Conservation (phyloP, 2,888 invertebrate species). For the Nebria brevicollis region DNA sequence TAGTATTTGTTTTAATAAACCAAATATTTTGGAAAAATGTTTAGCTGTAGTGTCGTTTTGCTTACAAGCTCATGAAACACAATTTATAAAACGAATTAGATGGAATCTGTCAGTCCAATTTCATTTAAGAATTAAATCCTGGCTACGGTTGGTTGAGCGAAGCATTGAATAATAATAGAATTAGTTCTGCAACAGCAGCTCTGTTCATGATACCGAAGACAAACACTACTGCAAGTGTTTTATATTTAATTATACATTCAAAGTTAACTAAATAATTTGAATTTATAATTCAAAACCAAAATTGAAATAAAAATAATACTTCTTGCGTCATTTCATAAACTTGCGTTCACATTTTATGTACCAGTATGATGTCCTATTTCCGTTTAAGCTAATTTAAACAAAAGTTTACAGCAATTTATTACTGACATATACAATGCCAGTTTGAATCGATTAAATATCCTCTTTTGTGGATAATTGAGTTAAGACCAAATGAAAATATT, state of each 20-base stretch:
- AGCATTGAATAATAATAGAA: constrained; percentile 1
- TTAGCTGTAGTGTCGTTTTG: too few species aligned
- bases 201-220: background rate
- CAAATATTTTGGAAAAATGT: too few species aligned
- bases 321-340: background rate
- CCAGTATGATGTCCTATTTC: too few species aligned
- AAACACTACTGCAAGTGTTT: background rate
- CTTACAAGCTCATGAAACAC: background rate
- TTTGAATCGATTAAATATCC: too few species aligned
- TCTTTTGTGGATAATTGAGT: too few species aligned
- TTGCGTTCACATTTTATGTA: too few species aligned
- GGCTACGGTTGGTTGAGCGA: background rate
- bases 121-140: constrained; percentile 1
- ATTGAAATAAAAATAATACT: background rate
- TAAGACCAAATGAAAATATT: too few species aligned
- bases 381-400: too few species aligned
- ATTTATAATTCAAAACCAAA: background rate
- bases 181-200: constrained; percentile 1
- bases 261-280: background rate
- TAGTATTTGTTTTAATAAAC: too few species aligned
- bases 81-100: background rate
- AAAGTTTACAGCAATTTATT: too few species aligned
- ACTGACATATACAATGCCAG: too few species aligned
- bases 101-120: background rate
- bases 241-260: constrained; percentile 1